Conservation (phyloP, 1,140 invertebrate genomes). For the Drosophila oshimai region DNA sequence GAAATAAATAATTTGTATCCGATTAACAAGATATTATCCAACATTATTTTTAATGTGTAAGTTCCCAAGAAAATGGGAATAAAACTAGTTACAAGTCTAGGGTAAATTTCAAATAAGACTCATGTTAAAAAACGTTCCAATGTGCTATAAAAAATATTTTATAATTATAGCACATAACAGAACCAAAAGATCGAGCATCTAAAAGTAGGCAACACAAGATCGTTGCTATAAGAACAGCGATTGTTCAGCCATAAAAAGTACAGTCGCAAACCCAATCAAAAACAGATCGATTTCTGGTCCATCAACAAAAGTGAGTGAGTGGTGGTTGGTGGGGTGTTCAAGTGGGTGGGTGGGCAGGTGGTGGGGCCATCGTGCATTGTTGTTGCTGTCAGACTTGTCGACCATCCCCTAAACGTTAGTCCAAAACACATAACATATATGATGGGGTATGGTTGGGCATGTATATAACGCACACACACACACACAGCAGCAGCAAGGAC, state of each 20-base stretch:
- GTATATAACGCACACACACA: constrained; percentile 12
- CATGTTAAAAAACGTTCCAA: too few species aligned
- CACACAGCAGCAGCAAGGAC: not conserved
- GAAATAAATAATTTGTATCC: too few species aligned
- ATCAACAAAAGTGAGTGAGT: not conserved
- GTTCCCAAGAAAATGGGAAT: too few species aligned
- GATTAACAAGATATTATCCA: too few species aligned
- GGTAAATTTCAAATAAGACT: too few species aligned
- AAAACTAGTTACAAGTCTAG: too few species aligned
- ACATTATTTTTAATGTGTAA: too few species aligned
- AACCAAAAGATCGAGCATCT: not conserved
- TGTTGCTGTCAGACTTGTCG: constrained; percentile 3
- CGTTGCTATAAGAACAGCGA: constrained; percentile 34
- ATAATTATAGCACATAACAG: not conserved
- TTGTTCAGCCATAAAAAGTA: constrained; percentile 19
- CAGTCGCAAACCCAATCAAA: constrained; percentile 30
- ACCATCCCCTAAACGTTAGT: constrained; percentile 35
- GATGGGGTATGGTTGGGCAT: not conserved
- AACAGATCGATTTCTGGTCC: constrained; percentile 12
- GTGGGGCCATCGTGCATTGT: constrained; percentile 18
- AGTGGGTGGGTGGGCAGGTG: constrained; percentile 1
- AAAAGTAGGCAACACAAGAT: constrained; percentile 54
- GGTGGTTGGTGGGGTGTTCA: not conserved
- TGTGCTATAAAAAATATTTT: not conserved
- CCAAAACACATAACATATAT: constrained; percentile 34